phyloP scores from a whole-genome alignment of 2,888 invertebrate genomes.

The Subacronicta megacephala region DNA sequence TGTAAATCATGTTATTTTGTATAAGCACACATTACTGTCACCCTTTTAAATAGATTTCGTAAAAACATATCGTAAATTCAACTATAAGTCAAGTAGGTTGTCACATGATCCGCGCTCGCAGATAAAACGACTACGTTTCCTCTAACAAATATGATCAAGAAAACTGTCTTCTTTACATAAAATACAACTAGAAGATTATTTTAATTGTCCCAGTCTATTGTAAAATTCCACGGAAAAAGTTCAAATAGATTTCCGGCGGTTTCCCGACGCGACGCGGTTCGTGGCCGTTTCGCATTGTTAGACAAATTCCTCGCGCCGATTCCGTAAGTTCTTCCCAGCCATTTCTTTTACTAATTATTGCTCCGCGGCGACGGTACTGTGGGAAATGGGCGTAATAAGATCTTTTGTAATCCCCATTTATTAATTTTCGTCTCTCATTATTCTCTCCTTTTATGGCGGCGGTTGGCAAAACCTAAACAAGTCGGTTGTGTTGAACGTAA shows the following conservation, averaged over 20 bases:
- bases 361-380: slow-evolving; percentile 70
- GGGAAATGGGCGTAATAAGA: slow-evolving; percentile 81
- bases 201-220: slow-evolving; percentile 40
- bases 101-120: too few species aligned
- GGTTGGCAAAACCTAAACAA: slow-evolving; percentile 71
- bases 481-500: slow-evolving; percentile 56
- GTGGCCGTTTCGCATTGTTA: slow-evolving; percentile 45
- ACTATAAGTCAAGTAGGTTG: too few species aligned
- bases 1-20: slow-evolving; percentile 17
- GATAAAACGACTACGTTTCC: background rate
- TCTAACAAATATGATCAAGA: slow-evolving; percentile 3
- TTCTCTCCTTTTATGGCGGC: slow-evolving; percentile 65
- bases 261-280: slow-evolving; percentile 6
- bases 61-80: too few species aligned
- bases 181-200: slow-evolving; percentile 40
- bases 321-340: slow-evolving; percentile 56
- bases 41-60: background rate
- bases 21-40: slow-evolving; percentile 6
- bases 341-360: slow-evolving; percentile 81
- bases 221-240: slow-evolving; percentile 35
- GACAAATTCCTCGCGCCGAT: slow-evolving; percentile 48
- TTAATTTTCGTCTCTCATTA: slow-evolving; percentile 71
- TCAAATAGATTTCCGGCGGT: slow-evolving; percentile 40
- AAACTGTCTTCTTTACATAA: background rate
- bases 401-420: slow-evolving; percentile 78